Percentiles rank a stretch among this genome's conserved stretches.
Evolutionary conservation across 1,140 invertebrate species (phyloP).

Genomic region (Hestina assimilis): DNA sequence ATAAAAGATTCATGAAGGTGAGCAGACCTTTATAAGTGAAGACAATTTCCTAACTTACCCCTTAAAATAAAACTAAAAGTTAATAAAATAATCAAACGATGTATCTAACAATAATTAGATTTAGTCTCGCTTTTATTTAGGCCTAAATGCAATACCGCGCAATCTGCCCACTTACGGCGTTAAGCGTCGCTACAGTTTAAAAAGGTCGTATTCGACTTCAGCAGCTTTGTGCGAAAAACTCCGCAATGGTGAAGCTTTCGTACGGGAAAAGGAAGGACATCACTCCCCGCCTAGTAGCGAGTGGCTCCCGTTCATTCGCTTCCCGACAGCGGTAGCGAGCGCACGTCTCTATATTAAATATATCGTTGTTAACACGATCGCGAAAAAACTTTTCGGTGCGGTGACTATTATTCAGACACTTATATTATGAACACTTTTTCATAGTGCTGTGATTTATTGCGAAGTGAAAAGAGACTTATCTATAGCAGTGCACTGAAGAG

Average conservation of each 20-base stretch:
- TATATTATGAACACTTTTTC: conserved; percentile 52
- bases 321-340: conserved; percentile 39
- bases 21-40: too few species aligned
- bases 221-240: conserved; percentile 58
- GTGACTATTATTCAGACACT: conserved; percentile 40
- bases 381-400: conserved; percentile 72
- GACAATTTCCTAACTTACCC: too few species aligned
- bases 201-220: conserved; percentile 38
- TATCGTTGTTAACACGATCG: conserved; percentile 47
- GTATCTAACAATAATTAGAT: conserved; percentile 39
- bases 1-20: too few species aligned
- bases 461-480: conserved; percentile 57
- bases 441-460: conserved; percentile 57
- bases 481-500: conserved; percentile 57
- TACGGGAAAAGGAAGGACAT: conserved; percentile 64
- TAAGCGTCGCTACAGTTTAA: conserved; percentile 42
- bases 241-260: conserved; percentile 58
- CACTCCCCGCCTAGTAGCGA: conserved; percentile 53
- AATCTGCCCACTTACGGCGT: conserved; percentile 75
- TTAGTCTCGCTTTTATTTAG: conserved; percentile 67
- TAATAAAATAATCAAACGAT: neutral
- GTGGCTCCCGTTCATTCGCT: conserved; percentile 58
- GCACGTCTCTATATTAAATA: conserved; percentile 34
- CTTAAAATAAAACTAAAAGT: too few species aligned
- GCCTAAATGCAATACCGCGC: conserved; percentile 70